Conservation (phyloP, 2,113 vertebrate genomes). For the Anseranas semipalmata region DNA sequence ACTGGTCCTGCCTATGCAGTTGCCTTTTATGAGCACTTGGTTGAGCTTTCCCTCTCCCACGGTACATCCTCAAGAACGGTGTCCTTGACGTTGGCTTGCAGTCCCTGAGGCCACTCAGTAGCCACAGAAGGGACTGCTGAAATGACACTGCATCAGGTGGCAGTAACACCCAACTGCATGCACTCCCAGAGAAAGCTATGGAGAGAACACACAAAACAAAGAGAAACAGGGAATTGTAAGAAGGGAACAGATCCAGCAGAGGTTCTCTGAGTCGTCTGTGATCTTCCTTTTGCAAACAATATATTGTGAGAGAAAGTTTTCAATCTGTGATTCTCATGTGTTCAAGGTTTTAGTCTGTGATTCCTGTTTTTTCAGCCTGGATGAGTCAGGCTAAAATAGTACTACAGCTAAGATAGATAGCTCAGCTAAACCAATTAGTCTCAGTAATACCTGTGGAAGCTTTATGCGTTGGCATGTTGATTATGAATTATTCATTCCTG, state of each 20-base stretch:
- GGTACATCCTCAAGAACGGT: not conserved
- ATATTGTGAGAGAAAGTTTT: not conserved
- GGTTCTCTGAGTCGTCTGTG: not conserved
- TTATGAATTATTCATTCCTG: not conserved
- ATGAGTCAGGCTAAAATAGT: not conserved
- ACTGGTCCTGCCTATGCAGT: not conserved
- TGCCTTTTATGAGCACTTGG: not conserved
- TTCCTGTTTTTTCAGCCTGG: not conserved
- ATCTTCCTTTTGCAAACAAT: not conserved
- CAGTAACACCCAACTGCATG: not conserved
- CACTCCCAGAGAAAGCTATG: not conserved
- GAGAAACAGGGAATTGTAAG: not conserved
- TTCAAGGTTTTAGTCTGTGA: not conserved
- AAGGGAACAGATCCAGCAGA: not conserved
- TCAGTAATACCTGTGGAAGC: not conserved
- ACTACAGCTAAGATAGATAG: not conserved
- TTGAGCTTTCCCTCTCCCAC: not conserved
- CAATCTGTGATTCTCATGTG: too few species aligned
- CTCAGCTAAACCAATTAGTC: not conserved
- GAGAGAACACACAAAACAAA: not conserved
- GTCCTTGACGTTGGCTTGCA: accelerated
- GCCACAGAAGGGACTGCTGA: not conserved
- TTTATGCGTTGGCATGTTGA: not conserved
- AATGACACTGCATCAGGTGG: not conserved
- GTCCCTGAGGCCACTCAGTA: not conserved